Percentiles rank a stretch among this genome's conserved stretches.
Evolutionary conservation across 2,888 invertebrate species (phyloP).

Genomic region (Catocala sponsa): DNA sequence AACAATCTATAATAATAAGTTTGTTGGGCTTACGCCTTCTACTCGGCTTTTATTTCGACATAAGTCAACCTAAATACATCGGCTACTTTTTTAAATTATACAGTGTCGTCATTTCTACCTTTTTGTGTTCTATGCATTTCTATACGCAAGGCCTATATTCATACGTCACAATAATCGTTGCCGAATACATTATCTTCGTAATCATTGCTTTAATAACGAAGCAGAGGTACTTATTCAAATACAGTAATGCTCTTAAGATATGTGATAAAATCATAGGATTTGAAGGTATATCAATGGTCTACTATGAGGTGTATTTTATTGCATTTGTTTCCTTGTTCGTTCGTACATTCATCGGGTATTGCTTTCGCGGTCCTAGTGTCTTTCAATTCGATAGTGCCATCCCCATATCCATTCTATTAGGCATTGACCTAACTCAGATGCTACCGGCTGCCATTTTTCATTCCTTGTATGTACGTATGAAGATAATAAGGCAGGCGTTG

Average conservation of each 20-base stretch:
- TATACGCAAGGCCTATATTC: not conserved
- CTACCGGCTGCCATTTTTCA: not conserved
- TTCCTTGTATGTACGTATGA: slow-evolving; percentile 7
- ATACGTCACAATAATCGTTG: not conserved
- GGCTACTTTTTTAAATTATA: not conserved
- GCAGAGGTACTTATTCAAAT: slow-evolving; percentile 3
- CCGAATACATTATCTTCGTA: not conserved
- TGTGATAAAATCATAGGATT: slow-evolving; percentile 8
- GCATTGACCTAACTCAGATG: not conserved
- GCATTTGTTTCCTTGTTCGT: not conserved
- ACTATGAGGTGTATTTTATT: not conserved
- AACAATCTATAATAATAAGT: not conserved
- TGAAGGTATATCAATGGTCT: not conserved
- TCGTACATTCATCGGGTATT: not conserved
- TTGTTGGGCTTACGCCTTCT: not conserved
- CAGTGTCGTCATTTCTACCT: not conserved
- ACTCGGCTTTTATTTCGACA: slow-evolving; percentile 6
- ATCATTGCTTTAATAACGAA: not conserved
- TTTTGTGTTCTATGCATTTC: not conserved
- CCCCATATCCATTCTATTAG: not conserved
- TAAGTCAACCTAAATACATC: not conserved
- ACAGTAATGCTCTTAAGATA: not conserved
- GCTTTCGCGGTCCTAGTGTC: not conserved
- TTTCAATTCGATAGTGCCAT: not conserved
- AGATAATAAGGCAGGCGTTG: not conserved